phyloP scores from a whole-genome alignment of 2,797 vertebrate genomes.

The Decapterus maruadsi region DNA sequence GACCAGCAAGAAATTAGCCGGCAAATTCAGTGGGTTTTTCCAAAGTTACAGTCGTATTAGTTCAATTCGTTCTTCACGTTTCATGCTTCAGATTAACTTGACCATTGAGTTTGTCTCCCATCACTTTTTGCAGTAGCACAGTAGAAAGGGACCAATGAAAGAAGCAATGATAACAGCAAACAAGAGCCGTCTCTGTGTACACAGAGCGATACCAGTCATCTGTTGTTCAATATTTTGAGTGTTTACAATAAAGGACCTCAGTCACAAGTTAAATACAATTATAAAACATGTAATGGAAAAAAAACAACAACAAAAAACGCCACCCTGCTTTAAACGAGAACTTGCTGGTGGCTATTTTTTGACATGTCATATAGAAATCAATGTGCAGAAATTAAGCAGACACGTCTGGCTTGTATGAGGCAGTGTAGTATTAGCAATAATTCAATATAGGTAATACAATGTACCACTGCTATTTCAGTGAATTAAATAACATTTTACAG shows the following conservation, averaged over 20 bases:
- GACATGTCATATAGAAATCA: conserved; percentile 1
- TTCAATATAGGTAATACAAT: conserved; percentile 41
- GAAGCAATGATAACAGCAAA: background rate
- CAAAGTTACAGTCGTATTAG: background rate
- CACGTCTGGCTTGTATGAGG: background rate
- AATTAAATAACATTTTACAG: conserved; percentile 49
- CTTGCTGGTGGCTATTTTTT: conserved; percentile 4
- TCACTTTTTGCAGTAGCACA: background rate
- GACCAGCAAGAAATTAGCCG: background rate
- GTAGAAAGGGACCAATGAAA: background rate
- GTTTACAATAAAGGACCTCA: background rate
- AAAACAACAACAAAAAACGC: no score
- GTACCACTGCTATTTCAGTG: conserved; percentile 22
- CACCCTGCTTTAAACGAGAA: background rate
- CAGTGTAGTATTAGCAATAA: conserved; percentile 10
- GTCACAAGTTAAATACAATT: background rate
- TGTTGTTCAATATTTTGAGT: background rate
- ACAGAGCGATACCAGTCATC: background rate
- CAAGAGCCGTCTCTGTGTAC: background rate
- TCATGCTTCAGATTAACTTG: background rate
- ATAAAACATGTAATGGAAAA: background rate
- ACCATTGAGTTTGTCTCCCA: background rate
- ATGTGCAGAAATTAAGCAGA: conserved; percentile 28
- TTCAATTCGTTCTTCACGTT: background rate
- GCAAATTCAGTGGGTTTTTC: background rate